These are phyloP conservation scores for Dinomys branickii DNA, from an alignment of 2,113 vertebrate species.

Conservation along the genomic window DNA sequence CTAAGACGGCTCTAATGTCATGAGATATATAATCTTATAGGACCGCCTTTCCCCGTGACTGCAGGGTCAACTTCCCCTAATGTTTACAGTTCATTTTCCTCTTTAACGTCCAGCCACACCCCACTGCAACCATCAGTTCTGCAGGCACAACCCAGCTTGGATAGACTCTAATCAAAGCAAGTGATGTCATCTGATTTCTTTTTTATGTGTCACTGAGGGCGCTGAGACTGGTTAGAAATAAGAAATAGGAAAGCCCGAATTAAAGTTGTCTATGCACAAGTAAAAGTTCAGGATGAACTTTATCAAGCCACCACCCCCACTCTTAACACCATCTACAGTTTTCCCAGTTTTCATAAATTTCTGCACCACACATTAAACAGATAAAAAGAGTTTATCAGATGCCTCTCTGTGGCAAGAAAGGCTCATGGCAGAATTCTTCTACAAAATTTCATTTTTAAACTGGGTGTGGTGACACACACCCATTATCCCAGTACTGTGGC, in stretches of 20 bases:
- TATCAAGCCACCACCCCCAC: background rate
- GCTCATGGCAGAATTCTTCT: background rate
- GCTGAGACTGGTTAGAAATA: constrained; percentile 7
- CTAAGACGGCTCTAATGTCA: background rate
- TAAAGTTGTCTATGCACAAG: background rate
- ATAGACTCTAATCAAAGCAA: constrained; percentile 43
- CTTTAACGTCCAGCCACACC: background rate
- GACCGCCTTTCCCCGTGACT: background rate
- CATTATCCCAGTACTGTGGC: background rate
- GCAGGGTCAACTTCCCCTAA: background rate
- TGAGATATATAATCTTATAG: background rate
- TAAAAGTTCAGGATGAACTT: background rate
- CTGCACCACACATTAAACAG: background rate
- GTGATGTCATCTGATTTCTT: background rate
- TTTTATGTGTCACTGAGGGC: background rate
- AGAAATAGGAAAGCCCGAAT: background rate
- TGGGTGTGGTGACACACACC: background rate
- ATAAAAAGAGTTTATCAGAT: background rate
- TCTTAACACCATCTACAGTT: background rate
- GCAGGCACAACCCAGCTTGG: background rate
- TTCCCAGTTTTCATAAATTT: background rate
- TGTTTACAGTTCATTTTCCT: constrained; percentile 33
- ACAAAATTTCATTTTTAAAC: background rate
- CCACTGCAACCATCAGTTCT: background rate
- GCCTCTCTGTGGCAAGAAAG: background rate